These are phyloP conservation scores for Ganaspis brasiliensis DNA, from an alignment of 2,888 invertebrate genomes.

Conservation along the genomic window DNA sequence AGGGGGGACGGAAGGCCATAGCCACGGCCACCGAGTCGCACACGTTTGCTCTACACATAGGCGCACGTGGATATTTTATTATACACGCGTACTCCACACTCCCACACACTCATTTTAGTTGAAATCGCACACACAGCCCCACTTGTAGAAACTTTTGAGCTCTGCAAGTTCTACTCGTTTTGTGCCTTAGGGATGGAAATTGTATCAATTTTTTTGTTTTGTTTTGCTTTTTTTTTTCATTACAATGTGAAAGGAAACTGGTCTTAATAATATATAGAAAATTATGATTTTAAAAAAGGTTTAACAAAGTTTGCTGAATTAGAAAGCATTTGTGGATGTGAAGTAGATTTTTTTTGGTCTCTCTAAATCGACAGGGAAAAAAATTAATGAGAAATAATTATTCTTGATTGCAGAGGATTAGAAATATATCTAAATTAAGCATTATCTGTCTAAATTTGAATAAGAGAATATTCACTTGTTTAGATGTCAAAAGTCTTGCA, in stretches of 20 bases:
- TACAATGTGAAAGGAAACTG: neutral
- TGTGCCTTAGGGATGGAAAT: slow-evolving; percentile 28
- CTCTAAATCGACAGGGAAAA: no score
- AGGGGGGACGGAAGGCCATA: slow-evolving; percentile 78
- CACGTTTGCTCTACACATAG: slow-evolving; percentile 56
- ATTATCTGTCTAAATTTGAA: no score
- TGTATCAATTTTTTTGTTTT: neutral
- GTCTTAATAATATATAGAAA: neutral
- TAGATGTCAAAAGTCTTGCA: no score
- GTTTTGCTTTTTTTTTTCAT: no score
- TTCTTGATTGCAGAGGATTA: no score
- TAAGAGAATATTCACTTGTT: no score
- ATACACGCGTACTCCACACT: slow-evolving; percentile 56
- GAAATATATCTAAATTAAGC: no score
- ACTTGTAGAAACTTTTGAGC: neutral
- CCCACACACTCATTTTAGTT: slow-evolving; percentile 57
- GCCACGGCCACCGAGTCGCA: slow-evolving; percentile 79
- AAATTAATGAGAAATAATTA: no score
- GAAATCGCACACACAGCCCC: slow-evolving; percentile 46
- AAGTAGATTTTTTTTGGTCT: no score
- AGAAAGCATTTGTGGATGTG: neutral
- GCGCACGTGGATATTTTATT: slow-evolving; percentile 60
- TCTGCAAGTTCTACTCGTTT: slow-evolving; percentile 10
- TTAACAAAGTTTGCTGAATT: neutral
- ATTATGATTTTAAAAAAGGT: neutral